Evolutionary conservation across 2,888 invertebrate species (phyloP).

Genomic region (Sussaba pulchella): DNA sequence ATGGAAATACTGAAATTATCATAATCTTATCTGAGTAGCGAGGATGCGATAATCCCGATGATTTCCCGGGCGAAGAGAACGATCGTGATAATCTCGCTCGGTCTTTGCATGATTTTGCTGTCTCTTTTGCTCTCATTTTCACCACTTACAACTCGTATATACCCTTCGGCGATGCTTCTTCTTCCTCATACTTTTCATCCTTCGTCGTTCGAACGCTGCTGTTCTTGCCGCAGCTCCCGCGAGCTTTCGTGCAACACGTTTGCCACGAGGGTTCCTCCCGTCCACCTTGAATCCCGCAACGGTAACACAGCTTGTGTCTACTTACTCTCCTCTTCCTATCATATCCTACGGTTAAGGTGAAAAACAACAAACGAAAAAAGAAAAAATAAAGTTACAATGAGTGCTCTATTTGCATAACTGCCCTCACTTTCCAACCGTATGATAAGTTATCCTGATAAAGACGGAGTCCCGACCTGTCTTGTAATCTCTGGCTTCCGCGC

Average conservation of each 20-base stretch:
- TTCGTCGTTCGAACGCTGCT: slow-evolving; percentile 15
- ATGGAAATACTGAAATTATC: slow-evolving; percentile 73
- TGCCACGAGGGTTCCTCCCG: slow-evolving; percentile 54
- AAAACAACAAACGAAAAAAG: slow-evolving; percentile 15
- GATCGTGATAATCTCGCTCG: slow-evolving; percentile 55
- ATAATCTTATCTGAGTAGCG: slow-evolving; percentile 75
- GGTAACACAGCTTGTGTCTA: slow-evolving; percentile 29
- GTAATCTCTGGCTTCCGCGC: slow-evolving; percentile 62
- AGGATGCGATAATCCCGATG: slow-evolving; percentile 77
- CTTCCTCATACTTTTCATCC: slow-evolving; percentile 29
- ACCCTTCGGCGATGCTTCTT: slow-evolving; percentile 35
- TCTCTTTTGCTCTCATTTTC: slow-evolving; percentile 58
- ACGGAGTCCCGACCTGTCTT: slow-evolving; percentile 49
- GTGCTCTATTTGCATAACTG: slow-evolving; percentile 70
- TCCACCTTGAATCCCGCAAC: slow-evolving; percentile 27
- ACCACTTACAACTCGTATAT: slow-evolving; percentile 34
- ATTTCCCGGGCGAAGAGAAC: slow-evolving; percentile 69
- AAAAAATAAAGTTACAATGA: slow-evolving; percentile 55
- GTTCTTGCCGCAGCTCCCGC: slow-evolving; percentile 6
- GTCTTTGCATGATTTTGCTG: slow-evolving; percentile 47
- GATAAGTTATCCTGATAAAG: slow-evolving; percentile 68
- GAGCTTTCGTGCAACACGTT: slow-evolving; percentile 62
- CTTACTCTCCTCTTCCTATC: slow-evolving; percentile 26
- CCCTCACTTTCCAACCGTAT: slow-evolving; percentile 67
- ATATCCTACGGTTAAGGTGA: not conserved